Evolutionary conservation across 2,888 invertebrate species (phyloP).

Genomic region (Standfussiana lucernea): DNA sequence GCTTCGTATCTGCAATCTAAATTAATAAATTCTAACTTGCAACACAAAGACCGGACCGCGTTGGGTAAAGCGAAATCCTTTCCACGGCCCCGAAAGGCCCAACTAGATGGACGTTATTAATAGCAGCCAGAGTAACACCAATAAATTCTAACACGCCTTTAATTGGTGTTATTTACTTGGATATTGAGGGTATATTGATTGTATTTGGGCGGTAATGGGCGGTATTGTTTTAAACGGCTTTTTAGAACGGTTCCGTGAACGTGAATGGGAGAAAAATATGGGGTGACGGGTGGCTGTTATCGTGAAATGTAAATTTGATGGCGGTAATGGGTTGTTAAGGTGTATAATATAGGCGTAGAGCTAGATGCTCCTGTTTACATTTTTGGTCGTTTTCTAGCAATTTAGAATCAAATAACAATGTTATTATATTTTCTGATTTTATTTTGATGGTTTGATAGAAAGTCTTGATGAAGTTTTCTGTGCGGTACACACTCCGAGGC

Average conservation of each 20-base stretch:
- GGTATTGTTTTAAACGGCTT: conserved; percentile 59
- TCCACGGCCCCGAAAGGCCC: conserved; percentile 33
- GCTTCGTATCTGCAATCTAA: conserved; percentile 49
- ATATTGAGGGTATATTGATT: conserved; percentile 62
- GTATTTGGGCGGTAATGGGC: conserved; percentile 61
- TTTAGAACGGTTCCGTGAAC: conserved; percentile 42
- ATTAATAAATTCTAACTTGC: conserved; percentile 50
- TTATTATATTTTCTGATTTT: neutral
- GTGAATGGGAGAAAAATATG: conserved; percentile 56
- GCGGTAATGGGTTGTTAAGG: conserved; percentile 43
- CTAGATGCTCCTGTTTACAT: conserved; percentile 23
- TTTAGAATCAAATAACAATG: neutral
- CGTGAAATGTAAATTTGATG: conserved; percentile 53
- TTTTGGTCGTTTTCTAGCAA: neutral
- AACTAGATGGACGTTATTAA: conserved; percentile 64
- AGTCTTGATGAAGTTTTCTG: neutral
- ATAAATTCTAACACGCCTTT: conserved; percentile 68
- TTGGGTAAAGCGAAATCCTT: neutral
- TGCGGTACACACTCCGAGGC: too few species aligned
- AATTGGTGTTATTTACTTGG: conserved; percentile 69
- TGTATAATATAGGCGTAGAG: conserved; percentile 36
- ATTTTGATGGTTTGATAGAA: neutral
- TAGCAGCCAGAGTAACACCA: conserved; percentile 61
- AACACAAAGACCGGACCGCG: conserved; percentile 42
- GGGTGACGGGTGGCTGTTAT: conserved; percentile 40